Evolutionary conservation across 2,797 vertebrate genomes (phyloP), one percentile per base, ranked within the genome.

Genomic region (Crenuchus spilurus): DNA sequence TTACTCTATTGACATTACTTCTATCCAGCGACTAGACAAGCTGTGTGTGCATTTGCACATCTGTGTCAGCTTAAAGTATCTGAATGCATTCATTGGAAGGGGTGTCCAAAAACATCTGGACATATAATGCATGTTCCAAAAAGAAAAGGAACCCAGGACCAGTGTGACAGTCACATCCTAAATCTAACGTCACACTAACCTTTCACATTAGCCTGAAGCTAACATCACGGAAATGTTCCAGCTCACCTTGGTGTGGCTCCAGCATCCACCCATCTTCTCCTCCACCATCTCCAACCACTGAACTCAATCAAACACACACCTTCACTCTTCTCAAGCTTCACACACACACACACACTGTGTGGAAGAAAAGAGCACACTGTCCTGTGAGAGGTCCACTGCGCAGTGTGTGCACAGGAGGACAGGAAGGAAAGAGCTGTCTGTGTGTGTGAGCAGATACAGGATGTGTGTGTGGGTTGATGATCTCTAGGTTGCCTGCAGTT

Each of bases 181-280:
- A n/a, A n/a, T n/a, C n/a, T n/a, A n/a, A n/a, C n/a, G n/a, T n/a
- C n/a, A n/a, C n/a, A n/a, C n/a, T n/a, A n/a, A n/a, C n/a, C n/a
- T n/a, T n/a, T n/a, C n/a, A n/a, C n/a, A n/a, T n/a, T n/a, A n/a
- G n/a, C 65, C 2, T 3, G 2, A 13, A 57, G 1, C 11, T 4
- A 33, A n/a, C 6, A 10, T 14, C 8, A 14, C 1, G 39, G n/a
- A n/a, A 69, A 37, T 1, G 2, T 16, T 51, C 14, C 48, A 31
- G 9, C 37, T 80, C 5, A 92, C 90, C 90, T 91, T 91, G 46
- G 79, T 89, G 75, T 77, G 1, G 81, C 88, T 92, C 88, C 87
- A 92, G 74, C 92, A 93, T 75, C 68, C 81, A 30, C 92, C 92
- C 91, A 93, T 93, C 81, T 79, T 91, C 66, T 89, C 90, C 44